Evolutionary conservation across 2,113 vertebrate genomes (phyloP), one percentile per base, ranked within the genome.

Genomic region (Puntigrus tetrazona): DNA sequence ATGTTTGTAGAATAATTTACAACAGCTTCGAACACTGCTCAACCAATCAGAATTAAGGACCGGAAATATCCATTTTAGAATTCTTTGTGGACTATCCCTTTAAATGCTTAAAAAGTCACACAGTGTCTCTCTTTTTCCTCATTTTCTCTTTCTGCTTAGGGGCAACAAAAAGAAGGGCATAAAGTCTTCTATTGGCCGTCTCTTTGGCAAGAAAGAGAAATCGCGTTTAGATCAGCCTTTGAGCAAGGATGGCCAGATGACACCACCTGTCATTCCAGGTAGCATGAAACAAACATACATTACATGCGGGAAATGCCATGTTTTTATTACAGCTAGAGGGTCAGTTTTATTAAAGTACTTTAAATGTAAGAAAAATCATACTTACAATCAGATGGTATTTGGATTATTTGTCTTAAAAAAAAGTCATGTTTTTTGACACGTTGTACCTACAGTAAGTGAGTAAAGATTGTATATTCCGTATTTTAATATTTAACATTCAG

Each of bases 171-270:
- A 96, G 92, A 98, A 97, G 92, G 97, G 97, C 83, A 98, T 99
- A 91, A 99, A 97, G 91, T 98, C 97, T 0, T 98, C 97, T 87
- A 97, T 99, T 0, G 96, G 97, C 38, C 96, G 97, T 52, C 92
- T 99, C 81, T 98, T 99, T 86, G 97, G 97, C 86, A 98, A 98
- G 91, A 99, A 98, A 88, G 97, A 99, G 92, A 98, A 96, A 91
- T 95, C 94, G 14, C 94, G 96, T 70, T 91, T 97, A 92, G 95
- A 96, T 59, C 97, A 92, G 88, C 89, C 95, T 86, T 88, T 95
- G 86, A 93, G 93, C 92, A 96, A 95, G 90, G 97, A 98, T 13
- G 96, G 92, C 41, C 94, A 94, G 84, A 43, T 89, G 80, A 86
- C 89, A 38, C 85, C 95, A 77, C 88, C 95, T 69, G 92, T 94